phyloP scores from a whole-genome alignment of 2,888 invertebrate genomes.

The Osedax frankpressi region DNA sequence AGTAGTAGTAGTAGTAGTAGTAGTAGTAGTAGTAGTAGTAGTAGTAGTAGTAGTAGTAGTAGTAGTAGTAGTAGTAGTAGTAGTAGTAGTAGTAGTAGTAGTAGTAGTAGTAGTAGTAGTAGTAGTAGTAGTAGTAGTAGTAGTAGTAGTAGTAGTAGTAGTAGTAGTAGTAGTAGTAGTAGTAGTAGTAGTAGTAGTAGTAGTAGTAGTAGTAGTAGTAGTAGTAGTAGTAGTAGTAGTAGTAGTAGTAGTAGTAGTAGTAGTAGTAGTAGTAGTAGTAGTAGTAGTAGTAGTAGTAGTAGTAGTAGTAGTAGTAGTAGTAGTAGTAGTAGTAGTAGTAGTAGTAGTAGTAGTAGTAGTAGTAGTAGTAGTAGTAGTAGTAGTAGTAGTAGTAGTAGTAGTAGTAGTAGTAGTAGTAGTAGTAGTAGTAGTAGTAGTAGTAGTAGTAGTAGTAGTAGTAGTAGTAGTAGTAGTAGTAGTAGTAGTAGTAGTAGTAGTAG shows the following conservation, averaged over 20 bases:
- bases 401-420: constrained; percentile 3
- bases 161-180: constrained; percentile 9
- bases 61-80: constrained; percentile 7
- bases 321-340: constrained; percentile 2
- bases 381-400: background rate
- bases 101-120: constrained; percentile 14
- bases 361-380: constrained; percentile 7
- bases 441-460: background rate
- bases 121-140: constrained; percentile 10
- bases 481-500: constrained; percentile 6
- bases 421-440: constrained; percentile 2
- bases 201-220: constrained; percentile 4
- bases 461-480: background rate
- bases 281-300: constrained; percentile 6
- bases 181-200: constrained; percentile 5
- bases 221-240: constrained; percentile 6
- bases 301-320: constrained; percentile 4
- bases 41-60: constrained; percentile 1
- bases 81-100: constrained; percentile 12
- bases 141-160: constrained; percentile 9
- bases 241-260: constrained; percentile 3
- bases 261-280: constrained; percentile 5
- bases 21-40: constrained; percentile 4
- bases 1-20: constrained; percentile 1
- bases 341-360: constrained; percentile 3